A percentile compares a stretch with the other conserved stretches of the same genome.
Evolutionary conservation across 2,888 invertebrate genomes (phyloP).

Genomic region (Adelognathus sp.): DNA sequence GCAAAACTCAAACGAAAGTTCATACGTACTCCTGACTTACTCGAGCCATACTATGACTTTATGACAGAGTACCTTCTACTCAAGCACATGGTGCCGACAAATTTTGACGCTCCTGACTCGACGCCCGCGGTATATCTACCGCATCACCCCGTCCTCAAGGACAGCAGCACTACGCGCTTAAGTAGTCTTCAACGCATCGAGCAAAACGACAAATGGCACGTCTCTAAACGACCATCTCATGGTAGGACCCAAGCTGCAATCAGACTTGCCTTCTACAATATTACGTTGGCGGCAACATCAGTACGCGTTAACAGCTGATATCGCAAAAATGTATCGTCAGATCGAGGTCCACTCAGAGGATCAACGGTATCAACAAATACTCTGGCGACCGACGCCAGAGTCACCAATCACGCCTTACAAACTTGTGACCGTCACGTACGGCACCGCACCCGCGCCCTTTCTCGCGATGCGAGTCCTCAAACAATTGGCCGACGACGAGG

Average conservation of each 20-base stretch:
- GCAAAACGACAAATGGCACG: slow-evolving; percentile 37
- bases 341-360: slow-evolving; percentile 43
- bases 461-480: slow-evolving; percentile 60
- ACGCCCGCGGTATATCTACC: background rate
- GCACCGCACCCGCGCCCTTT: slow-evolving; percentile 63
- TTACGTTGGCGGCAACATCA: slow-evolving; percentile 23
- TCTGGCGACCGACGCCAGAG: slow-evolving; percentile 60
- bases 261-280: slow-evolving; percentile 15
- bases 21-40: background rate
- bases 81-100: slow-evolving; percentile 45
- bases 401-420: slow-evolving; percentile 19
- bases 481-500: slow-evolving; percentile 56
- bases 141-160: slow-evolving; percentile 14
- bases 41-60: slow-evolving; percentile 52
- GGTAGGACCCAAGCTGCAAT: slow-evolving; percentile 27
- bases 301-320: slow-evolving; percentile 37
- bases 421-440: slow-evolving; percentile 63
- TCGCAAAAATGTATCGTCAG: slow-evolving; percentile 35
- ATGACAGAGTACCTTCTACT: slow-evolving; percentile 49
- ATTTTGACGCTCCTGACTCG: background rate
- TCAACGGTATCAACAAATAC: slow-evolving; percentile 59
- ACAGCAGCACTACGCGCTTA: slow-evolving; percentile 30
- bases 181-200: slow-evolving; percentile 55
- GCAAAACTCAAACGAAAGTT: slow-evolving; percentile 61
- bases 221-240: slow-evolving; percentile 48